Evolutionary conservation across 2,113 vertebrate genomes (phyloP), one percentile per base, ranked within the genome.

Genomic region (Haliaeetus leucogaster): DNA sequence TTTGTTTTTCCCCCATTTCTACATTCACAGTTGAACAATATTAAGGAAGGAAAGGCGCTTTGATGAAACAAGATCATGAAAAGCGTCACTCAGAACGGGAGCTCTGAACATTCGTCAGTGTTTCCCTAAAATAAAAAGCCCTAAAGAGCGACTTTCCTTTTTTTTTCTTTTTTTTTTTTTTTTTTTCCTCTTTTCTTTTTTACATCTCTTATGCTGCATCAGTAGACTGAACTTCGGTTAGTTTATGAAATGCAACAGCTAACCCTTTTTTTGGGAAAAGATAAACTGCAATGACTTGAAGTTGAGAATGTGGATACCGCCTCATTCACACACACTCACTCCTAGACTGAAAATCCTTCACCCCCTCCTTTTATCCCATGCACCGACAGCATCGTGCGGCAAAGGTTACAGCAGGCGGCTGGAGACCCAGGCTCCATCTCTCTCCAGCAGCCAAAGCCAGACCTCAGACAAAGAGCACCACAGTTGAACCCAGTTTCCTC

Each of bases 281-380:
- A 97, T 87, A 96, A 98, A 98, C 97, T 98, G 98, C 97, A 98
- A 98, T 98, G 98, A 98, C 97, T 98, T 58, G 97, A 98, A 98
- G 98, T 97, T 97, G 98, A 98, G 98, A 98, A 98, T 98, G 98
- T 98, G 96, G 98, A 98, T 89, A 98, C 98, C 98, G 97, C 98
- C 98, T 98, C 98, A 99, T 96, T 98, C 98, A 98, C 98, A 98
- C 98, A 98, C 98, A 98, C 97, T 98, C 98, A 98, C 98, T 98
- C 98, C 96, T 95, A 94, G 97, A 97, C 98, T 96, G 96, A 96
- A 96, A 97, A 97, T 95, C 97, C 98, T 95, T 95, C 96, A 96
- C 97, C 93, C 84, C 88, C 40, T 96, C 96, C 96, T 90, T 70
- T 92, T 61, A 92, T 42, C 94, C 81, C 55, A 72, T 92, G 97